phyloP scores from a whole-genome alignment of 1,140 invertebrate genomes.

The Rhopalosiphum padi region DNA sequence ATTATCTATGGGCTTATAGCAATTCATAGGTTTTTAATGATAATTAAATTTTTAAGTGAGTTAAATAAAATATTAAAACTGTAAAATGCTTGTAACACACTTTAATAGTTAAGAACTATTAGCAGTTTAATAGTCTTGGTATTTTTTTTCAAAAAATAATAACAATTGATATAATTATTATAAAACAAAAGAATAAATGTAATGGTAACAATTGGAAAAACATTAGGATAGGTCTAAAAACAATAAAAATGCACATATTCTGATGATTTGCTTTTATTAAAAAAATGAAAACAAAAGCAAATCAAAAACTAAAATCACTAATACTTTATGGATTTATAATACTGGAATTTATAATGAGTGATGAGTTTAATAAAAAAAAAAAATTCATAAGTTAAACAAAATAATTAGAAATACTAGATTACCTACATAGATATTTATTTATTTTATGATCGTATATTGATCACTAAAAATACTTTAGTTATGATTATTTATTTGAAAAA shows the following conservation, averaged over 20 bases:
- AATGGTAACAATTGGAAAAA: not conserved
- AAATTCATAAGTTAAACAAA: not conserved
- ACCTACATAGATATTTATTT: not conserved
- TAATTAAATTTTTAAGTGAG: too few species aligned
- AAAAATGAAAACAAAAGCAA: not conserved
- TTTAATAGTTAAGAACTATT: not conserved
- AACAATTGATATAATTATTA: too few species aligned
- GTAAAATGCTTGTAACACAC: too few species aligned
- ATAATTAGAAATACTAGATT: not conserved
- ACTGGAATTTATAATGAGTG: not conserved
- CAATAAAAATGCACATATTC: not conserved
- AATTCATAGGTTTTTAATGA: too few species aligned
- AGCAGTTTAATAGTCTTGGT: not conserved
- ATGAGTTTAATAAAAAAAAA: not conserved
- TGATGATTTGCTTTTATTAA: slow-evolving; percentile 9
- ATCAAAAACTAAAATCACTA: not conserved
- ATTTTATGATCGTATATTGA: not conserved
- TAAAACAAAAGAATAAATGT: not conserved
- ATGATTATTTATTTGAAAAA: not conserved
- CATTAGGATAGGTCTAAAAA: not conserved
- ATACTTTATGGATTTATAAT: not conserved
- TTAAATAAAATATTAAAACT: too few species aligned
- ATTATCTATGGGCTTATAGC: too few species aligned
- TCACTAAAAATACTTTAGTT: not conserved
- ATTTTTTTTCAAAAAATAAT: not conserved